Percentiles rank a stretch among this genome's conserved stretches.
These are phyloP conservation scores for Tyrannus savana DNA, from an alignment of 2,113 vertebrate species.

Conservation along the genomic window DNA sequence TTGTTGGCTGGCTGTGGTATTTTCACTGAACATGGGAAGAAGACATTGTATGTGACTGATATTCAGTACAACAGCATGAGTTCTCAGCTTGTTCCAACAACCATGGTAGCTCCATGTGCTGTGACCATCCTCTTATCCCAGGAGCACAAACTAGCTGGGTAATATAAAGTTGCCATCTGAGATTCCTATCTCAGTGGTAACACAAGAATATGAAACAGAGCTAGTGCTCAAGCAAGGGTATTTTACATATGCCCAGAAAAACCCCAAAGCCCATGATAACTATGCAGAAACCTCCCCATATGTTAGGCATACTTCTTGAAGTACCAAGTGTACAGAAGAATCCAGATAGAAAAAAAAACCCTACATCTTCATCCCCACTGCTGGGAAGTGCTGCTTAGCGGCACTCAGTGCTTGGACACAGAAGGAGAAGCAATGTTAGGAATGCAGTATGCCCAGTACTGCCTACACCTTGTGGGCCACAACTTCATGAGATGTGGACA, in stretches of 20 bases:
- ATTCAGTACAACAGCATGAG: constrained; percentile 4
- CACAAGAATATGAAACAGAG: neutral
- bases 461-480: neutral
- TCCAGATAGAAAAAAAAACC: neutral
- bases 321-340: neutral
- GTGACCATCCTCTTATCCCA: neutral
- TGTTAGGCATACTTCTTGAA: neutral
- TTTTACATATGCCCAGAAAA: neutral
- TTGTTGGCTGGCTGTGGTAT: neutral
- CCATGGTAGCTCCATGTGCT: neutral
- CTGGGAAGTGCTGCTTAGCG: accelerated
- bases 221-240: neutral
- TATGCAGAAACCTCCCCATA: neutral
- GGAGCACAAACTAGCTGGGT: neutral
- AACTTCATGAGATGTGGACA: neutral
- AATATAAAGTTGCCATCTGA: neutral
- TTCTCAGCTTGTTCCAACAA: neutral
- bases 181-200: neutral
- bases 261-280: neutral
- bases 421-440: constrained; percentile 6
- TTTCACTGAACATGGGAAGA: neutral
- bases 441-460: constrained; percentile 29
- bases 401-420: neutral
- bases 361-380: neutral
- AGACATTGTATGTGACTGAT: neutral